Base-by-base conservation (phyloP, 2,113 vertebrate species). In the Equus przewalskii region DNA sequence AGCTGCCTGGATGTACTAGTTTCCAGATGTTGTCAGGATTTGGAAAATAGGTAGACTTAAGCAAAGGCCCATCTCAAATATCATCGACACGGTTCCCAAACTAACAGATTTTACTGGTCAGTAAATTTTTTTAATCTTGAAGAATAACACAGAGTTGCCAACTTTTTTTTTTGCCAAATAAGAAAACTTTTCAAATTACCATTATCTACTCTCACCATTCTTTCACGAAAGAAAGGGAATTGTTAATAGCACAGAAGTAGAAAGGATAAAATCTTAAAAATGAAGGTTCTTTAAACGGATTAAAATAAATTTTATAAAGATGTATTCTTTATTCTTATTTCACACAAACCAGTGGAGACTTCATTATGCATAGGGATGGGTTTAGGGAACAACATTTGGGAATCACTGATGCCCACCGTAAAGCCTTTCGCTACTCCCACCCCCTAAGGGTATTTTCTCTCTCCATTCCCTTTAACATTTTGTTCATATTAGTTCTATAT, bases 91-190 rank as follows among this genome's bases (percentile, higher is more conserved):
- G 41, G n/a, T 62, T 67, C 70, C 16, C 26, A 73, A 89, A 49
- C 46, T 49, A 89, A 8, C 36, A 60, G 24, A 95, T 97, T 96
- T 80, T 44, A 92, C 8, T 85, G 7, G 51, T 13, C 12, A 92
- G n/a, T n/a, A 60, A 28, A 41, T 69, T 49, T 33, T 91, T 80
- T 44, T 16, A 36, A 76, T 54, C 21, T 83, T 54, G 19, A 84
- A 14, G 19, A 88, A 46, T 67, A 95, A 97, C 24, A 67, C 41
- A 70, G 22, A 36, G 2, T 41, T 60, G 26, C 18, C 30, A 96
- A 89, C 1, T 92, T 91, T 80, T 92, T 92, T 67, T 89, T 89
- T 67, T 92, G 79, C 14, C 24, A 91, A 91, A 36, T 11, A 94
- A 75, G 44, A 92, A 76, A 67, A 62, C 16, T 24, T 28, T 69